Percentiles rank a stretch among this genome's conserved stretches.
These are phyloP conservation scores for Rhinophrynus dorsalis DNA, from an alignment of 2,797 vertebrate genomes.

Conservation along the genomic window DNA sequence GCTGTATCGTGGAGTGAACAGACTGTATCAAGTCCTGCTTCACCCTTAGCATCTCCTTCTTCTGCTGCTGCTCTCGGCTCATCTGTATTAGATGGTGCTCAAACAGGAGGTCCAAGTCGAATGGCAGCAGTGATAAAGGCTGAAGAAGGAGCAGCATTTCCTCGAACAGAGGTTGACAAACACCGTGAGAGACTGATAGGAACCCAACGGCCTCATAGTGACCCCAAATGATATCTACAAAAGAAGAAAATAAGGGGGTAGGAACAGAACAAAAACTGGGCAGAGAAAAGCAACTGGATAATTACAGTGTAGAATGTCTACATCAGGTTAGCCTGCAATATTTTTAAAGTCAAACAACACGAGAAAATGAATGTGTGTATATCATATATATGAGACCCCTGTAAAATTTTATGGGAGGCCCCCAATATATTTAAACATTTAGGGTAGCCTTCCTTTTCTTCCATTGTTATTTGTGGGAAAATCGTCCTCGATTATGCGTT, in stretches of 20 bases:
- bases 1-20: conserved; percentile 86
- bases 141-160: conserved; percentile 93
- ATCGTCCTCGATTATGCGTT: no score
- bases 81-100: conserved; percentile 87
- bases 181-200: conserved; percentile 82
- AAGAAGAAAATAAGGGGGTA: background rate
- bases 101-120: conserved; percentile 91
- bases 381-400: no score
- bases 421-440: no score
- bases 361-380: no score
- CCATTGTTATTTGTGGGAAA: no score
- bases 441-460: no score
- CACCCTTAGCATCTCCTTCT: conserved; percentile 87
- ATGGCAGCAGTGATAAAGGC: conserved; percentile 91
- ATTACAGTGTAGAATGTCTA: no score
- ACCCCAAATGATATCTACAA: conserved; percentile 79
- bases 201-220: conserved; percentile 92
- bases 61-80: conserved; percentile 83
- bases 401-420: no score
- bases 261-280: background rate
- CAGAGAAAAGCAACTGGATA: background rate
- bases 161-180: conserved; percentile 84
- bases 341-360: no score
- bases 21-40: conserved; percentile 81
- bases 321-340: no score